Percentiles rank a stretch among this genome's conserved stretches.
These are phyloP conservation scores for Hormiphora californensis DNA, from an alignment of 37 sponge, comb jelly and placozoan genomes.

Conservation along the genomic window DNA sequence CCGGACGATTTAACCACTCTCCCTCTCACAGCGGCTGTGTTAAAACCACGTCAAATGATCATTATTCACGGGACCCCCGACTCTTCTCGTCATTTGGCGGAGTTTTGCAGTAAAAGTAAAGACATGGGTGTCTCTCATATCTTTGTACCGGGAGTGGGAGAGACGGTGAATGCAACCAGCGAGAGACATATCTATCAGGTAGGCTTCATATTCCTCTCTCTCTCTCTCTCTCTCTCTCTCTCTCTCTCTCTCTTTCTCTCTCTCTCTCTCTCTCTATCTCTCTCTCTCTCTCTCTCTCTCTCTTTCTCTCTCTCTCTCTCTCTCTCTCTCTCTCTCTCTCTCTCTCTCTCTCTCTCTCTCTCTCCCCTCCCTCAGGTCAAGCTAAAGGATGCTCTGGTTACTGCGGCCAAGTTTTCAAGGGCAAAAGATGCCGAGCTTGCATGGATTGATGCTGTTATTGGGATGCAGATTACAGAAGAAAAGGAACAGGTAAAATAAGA, in stretches of 20 bases:
- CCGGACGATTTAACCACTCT: not conserved
- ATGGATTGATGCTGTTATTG: conserved; percentile 82
- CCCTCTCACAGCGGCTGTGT: conserved; percentile 56
- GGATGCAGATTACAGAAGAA: conserved; percentile 17
- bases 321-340: no score
- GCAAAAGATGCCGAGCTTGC: conserved; percentile 90
- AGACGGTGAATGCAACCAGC: conserved; percentile 84
- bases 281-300: no score
- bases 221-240: no score
- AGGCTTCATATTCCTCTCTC: not conserved
- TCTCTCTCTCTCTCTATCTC: no score
- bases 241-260: no score
- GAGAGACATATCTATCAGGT: conserved; percentile 88
- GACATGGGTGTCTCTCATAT: conserved; percentile 68
- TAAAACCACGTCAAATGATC: conserved; percentile 95
- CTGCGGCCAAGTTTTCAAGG: conserved; percentile 68
- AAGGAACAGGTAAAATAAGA: conserved; percentile 51
- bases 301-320: no score
- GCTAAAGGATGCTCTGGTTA: conserved; percentile 86
- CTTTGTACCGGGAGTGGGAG: conserved; percentile 77
- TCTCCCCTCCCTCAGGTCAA: conserved; percentile 66
- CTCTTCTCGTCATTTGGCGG: conserved; percentile 65
- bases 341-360: no score
- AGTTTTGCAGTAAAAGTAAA: conserved; percentile 66
- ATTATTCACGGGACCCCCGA: conserved; percentile 78